phyloP scores from a whole-genome alignment of 2,888 invertebrate species.

The Drosophila cognata region DNA sequence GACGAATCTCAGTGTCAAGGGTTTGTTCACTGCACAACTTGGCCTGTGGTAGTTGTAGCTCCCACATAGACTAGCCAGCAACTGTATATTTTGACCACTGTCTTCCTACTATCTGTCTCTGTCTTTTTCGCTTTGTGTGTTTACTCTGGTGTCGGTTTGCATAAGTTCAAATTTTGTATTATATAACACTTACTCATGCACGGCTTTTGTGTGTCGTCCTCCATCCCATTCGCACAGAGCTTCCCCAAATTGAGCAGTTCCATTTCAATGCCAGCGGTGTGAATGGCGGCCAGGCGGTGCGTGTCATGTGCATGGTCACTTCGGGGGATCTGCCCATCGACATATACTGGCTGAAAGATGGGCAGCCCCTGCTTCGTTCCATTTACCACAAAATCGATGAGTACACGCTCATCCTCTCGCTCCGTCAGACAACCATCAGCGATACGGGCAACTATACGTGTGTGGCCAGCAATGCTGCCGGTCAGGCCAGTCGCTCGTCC shows the following conservation, averaged over 20 bases:
- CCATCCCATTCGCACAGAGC: constrained; percentile 78
- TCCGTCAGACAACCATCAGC: constrained; percentile 85
- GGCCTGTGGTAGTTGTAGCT: constrained; percentile 41
- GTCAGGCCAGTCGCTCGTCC: constrained; percentile 86
- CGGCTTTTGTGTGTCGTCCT: constrained; percentile 60
- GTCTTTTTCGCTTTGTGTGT: constrained; percentile 31
- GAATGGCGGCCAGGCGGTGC: constrained; percentile 86
- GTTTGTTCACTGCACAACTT: constrained; percentile 73
- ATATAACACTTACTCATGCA: constrained; percentile 56
- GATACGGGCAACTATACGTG: constrained; percentile 87
- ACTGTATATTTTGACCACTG: constrained; percentile 52
- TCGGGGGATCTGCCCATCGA: constrained; percentile 92
- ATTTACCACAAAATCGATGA: constrained; percentile 86
- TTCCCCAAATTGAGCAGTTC: constrained; percentile 86
- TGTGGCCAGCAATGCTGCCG: constrained; percentile 87
- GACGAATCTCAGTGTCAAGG: constrained; percentile 83
- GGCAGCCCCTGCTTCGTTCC: constrained; percentile 82
- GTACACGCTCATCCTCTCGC: constrained; percentile 85
- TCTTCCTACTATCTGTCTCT: constrained; percentile 2
- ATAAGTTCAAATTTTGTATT: constrained; percentile 44
- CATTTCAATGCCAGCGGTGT: constrained; percentile 86
- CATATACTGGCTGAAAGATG: constrained; percentile 88
- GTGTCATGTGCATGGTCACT: constrained; percentile 88
- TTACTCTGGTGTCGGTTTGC: constrained; percentile 61
- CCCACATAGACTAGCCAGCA: constrained; percentile 38